Base-by-base conservation (phyloP, 1,140 invertebrate genomes). In the Sarcophaga bullata region DNA sequence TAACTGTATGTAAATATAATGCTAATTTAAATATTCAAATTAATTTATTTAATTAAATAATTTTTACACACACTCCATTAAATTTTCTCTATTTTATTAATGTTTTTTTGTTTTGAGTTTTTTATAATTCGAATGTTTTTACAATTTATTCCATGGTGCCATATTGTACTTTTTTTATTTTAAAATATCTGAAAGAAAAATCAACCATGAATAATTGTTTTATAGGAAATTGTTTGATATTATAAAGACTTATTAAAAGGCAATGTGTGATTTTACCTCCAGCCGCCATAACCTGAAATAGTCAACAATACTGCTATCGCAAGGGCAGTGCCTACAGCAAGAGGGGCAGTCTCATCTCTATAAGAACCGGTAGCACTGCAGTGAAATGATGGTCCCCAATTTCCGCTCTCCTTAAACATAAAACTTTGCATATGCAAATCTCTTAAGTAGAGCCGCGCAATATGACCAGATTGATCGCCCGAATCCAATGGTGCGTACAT, bases 121-220 rank as follows among this genome's bases (percentile, higher is more conserved):
- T 50, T 13, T 50, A 17, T 54, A n/a, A n/a, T 9, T 17, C 47
- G 13, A 72, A 17, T 54, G 17, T 8, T 15, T 46, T 54, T 47
- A 15, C 52, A 46, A 54, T 62, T 93, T 94, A 97, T 89, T 97
- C 95, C 96, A 97, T 97, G 1, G 95, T 97, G 86, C 96, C 96
- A 89, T 98, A 98, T 86, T 97, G 95, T 7, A 97, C 95, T 87
- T 97, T 97, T 90, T 97, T 97, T 48, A 97, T 93, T 90, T 96
- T 96, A 86, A 96, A 93, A 87, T 97, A 96, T 85, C 96, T 93
- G 91, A 93, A 96, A 82, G 68, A 11, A 50, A 54, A 6, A 62
- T 15, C 11, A 58, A 15, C n/a, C 17, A 68, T 19, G 17, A 8
- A n/a, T 19, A 68, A 68, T 68, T 19, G 2, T 9, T 68, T 25